Base-by-base conservation (phyloP, 2,888 invertebrate genomes). In the Frankliniella intonsa region DNA sequence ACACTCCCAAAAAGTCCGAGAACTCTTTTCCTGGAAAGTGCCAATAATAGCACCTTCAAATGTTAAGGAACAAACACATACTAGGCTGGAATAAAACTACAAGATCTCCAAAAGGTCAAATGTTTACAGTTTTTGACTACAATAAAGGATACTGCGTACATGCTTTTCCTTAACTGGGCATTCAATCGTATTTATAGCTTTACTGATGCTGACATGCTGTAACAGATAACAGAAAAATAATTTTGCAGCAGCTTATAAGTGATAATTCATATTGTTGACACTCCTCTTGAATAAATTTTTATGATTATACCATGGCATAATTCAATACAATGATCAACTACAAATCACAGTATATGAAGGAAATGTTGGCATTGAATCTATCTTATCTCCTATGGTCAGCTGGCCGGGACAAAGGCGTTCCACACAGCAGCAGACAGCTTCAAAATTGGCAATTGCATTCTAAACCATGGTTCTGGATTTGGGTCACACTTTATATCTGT, bases 101-200 rank as follows among this genome's bases (percentile, higher is more conserved):
- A 8, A 25, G 25, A 11, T 12, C 0, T 69, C 7, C 7, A 25
- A 9, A 25, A 25, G 69, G 5, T 10, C 22, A 76, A 25, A 14
- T 10, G 14, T 55, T 55, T 38, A 38, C 2, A 5, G 38, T 38
- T 38, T 38, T 38, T 38, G 38, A 38, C 5, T 38, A 83, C 83
- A 80, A 65, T 62, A 86, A 89, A 89, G 89, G 89, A 89, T 91
- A 91, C 93, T 92, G 85, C 99, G 92, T 80, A 98, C 97, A 94
- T 99, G 99, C 91, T 99, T 99, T 88, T 98, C 97, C 89, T 99
- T 99, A 0, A 98, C 94, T 0, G 99, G 97, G 12, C 94, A 94
- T 89, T 99, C 99, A 84, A 93, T 91, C 17, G 93, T 91, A 88
- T 96, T 98, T 84, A 99, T 94, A 27, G 99, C 99, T 89, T 99